phyloP scores from a whole-genome alignment of 2,113 vertebrate species.

The Eulacestoma nigropectus region DNA sequence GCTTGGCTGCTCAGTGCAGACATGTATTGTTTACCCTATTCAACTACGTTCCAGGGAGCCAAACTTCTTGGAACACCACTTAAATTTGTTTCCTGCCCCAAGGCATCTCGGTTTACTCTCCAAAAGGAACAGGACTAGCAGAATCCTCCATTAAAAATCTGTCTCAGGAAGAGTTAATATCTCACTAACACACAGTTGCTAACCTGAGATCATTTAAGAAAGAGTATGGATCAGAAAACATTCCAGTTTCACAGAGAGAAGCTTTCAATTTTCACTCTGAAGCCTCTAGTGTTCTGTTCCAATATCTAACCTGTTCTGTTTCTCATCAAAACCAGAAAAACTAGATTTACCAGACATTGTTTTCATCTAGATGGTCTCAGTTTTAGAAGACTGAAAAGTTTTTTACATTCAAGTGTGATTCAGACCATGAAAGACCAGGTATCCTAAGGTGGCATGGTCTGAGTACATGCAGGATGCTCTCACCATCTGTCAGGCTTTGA shows the following conservation, averaged over 20 bases:
- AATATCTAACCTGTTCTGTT: not conserved
- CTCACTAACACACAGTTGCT: not conserved
- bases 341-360: not conserved
- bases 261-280: not conserved
- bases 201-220: not conserved
- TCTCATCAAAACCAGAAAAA: conserved; percentile 24
- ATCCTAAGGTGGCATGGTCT: not conserved
- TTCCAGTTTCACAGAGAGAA: not conserved
- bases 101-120: not conserved
- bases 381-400: not conserved
- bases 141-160: not conserved
- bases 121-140: not conserved
- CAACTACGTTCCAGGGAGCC: not conserved
- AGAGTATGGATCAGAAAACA: not conserved
- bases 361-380: not conserved
- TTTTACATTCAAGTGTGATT: not conserved
- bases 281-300: not conserved
- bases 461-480: not conserved
- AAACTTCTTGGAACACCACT: not conserved
- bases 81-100: not conserved
- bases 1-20: not conserved
- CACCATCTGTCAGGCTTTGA: conserved; percentile 27
- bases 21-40: not conserved
- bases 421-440: conserved; percentile 1
- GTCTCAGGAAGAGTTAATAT: not conserved